Evolutionary conservation across 1,140 invertebrate genomes (phyloP), one percentile per base, ranked within the genome.

Genomic region (Apis florea): DNA sequence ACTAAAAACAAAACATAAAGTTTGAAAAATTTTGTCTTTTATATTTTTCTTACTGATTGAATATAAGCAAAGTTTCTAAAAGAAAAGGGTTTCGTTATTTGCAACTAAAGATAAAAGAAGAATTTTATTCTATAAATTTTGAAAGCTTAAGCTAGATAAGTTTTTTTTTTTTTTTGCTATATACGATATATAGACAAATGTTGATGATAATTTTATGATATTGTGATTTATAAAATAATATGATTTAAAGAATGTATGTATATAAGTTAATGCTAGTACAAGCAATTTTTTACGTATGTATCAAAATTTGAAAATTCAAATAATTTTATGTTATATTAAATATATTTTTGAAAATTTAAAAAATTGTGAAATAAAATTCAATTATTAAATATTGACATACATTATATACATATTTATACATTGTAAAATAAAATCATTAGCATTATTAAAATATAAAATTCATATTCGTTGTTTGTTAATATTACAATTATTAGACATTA

Each of bases 1-100:
- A 90, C 96, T 97, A 94, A 94, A 95, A 89, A 83, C 86, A 89
- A 83, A 83, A 87, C 11, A 10, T 5, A 53, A 26, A 51, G 40
- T 73, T 19, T 59, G 76, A 88, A 83, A 73, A 69, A 88, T 26
- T 15, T 56, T 13, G 0, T 56, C 26, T 58, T 6, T 24, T 12
- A 24, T 10, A 24, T 21, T 4, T 56, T 4, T 47, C 49, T 19
- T 19, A 2, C 31, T 40, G 31, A 40, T 40, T 40, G 4, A 40
- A 40, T 0, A 3, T 51, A 63, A 63, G 24, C 71, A 19, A 8
- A 19, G 1, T 54, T 21, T 49, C 10, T 8, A 4, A 31, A 66
- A 63, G 11, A n/a, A n/a, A 64, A 54, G 54, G 49, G 26, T 31
- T 75, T 47, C 10, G 15, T 12, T 11, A 15, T 24, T 26, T 56